phyloP scores from a whole-genome alignment of 2,113 vertebrate genomes.

The Propithecus coquereli region DNA sequence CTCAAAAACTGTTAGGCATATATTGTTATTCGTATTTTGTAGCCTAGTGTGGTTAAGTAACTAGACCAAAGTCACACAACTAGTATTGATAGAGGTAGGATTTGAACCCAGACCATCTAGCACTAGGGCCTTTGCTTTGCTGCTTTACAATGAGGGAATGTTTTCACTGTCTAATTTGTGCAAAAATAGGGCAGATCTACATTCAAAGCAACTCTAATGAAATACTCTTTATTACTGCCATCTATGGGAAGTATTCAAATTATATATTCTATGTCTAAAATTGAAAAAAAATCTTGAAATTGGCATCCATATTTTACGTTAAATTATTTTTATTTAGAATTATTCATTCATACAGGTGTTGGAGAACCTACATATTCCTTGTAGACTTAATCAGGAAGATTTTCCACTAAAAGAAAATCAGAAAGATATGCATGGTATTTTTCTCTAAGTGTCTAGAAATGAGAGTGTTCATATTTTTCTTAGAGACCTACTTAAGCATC shows the following conservation, averaged over 20 bases:
- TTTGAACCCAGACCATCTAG: not conserved
- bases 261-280: not conserved
- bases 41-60: not conserved
- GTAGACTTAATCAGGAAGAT: not conserved
- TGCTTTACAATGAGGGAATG: not conserved
- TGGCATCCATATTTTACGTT: not conserved
- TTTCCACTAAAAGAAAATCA: conserved; percentile 14
- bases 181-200: not conserved
- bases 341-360: not conserved
- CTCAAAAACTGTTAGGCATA: not conserved
- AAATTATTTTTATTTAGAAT: not conserved
- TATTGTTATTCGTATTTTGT: not conserved
- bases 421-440: not conserved
- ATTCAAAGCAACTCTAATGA: not conserved
- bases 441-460: not conserved
- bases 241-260: not conserved
- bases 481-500: not conserved
- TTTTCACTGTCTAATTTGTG: not conserved
- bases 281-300: not conserved
- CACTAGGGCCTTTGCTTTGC: not conserved
- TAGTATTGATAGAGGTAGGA: not conserved
- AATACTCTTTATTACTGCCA: not conserved
- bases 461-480: not conserved
- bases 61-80: not conserved
- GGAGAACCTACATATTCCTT: not conserved